These are phyloP conservation scores for Epizoanthus scotinus DNA, from an alignment of 92 coral and sea anemone genomes.

Conservation along the genomic window DNA sequence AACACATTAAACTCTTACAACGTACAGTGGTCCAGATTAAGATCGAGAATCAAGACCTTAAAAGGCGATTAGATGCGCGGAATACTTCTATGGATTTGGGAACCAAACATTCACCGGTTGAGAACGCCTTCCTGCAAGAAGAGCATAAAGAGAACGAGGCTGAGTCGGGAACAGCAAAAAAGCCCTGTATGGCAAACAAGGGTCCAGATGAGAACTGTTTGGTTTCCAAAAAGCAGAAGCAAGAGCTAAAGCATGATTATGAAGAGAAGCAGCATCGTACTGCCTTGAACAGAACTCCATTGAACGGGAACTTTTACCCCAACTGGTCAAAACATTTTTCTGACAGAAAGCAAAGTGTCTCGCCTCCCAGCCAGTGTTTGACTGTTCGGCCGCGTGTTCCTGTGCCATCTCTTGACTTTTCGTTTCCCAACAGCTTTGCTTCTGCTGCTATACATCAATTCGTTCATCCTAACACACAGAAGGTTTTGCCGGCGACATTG, in stretches of 20 bases:
- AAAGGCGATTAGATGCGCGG: background rate
- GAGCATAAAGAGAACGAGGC: background rate
- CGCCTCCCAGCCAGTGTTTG: conserved; percentile 7
- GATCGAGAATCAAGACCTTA: conserved; percentile 54
- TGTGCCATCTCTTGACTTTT: background rate
- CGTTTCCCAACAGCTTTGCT: background rate
- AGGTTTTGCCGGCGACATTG: conserved; percentile 22
- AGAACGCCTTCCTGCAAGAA: background rate
- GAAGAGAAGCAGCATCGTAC: background rate
- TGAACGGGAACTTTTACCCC: background rate
- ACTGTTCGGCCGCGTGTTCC: background rate
- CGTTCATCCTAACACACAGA: conserved; percentile 18
- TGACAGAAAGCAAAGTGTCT: conserved; percentile 15
- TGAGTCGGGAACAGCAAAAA: background rate
- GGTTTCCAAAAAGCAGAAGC: conserved; percentile 1
- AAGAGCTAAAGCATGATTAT: background rate
- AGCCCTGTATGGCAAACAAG: background rate
- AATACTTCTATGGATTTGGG: conserved; percentile 2
- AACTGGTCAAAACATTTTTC: conserved; percentile 13
- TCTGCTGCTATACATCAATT: background rate
- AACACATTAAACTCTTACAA: conserved; percentile 78
- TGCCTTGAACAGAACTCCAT: background rate
- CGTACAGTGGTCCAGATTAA: conserved; percentile 74
- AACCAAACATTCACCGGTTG: background rate
- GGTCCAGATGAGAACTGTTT: background rate